phyloP scores from a whole-genome alignment of 2,113 vertebrate species.

The Oryzias celebensis region DNA sequence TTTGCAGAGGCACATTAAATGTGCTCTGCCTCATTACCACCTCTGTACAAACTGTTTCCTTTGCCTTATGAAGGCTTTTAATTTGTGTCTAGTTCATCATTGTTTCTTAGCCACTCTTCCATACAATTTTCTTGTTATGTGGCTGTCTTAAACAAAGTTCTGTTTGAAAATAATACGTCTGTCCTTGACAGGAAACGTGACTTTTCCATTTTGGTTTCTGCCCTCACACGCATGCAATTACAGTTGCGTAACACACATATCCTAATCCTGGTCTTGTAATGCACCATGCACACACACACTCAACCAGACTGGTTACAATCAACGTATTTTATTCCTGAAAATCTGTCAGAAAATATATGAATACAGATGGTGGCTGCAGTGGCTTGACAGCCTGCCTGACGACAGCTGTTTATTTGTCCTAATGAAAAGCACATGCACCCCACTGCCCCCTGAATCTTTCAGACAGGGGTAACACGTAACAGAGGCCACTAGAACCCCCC shows the following conservation, averaged over 20 bases:
- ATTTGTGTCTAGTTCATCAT: constrained; percentile 47
- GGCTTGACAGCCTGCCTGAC: constrained; percentile 55
- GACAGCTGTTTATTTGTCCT: constrained; percentile 87
- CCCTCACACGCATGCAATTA: not conserved
- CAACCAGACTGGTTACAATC: constrained; percentile 8
- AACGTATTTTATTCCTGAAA: constrained; percentile 69
- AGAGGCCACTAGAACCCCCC: constrained; percentile 40
- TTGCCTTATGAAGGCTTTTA: constrained; percentile 49
- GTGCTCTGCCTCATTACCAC: constrained; percentile 58
- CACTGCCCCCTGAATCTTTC: constrained; percentile 59
- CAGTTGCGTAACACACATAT: constrained; percentile 18
- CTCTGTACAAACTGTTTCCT: constrained; percentile 36
- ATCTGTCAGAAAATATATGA: constrained; percentile 84
- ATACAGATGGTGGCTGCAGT: constrained; percentile 79
- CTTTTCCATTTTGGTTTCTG: not conserved
- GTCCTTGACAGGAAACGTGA: not conserved
- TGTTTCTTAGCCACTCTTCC: constrained; percentile 29
- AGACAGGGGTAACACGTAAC: constrained; percentile 41
- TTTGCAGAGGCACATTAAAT: constrained; percentile 50
- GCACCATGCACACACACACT: not conserved
- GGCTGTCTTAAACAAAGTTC: not conserved
- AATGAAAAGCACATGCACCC: constrained; percentile 78
- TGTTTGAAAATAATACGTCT: not conserved
- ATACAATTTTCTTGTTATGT: constrained; percentile 7
- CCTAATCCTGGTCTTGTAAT: not conserved